Conservation (phyloP, 2,888 invertebrate species). For the Tanypteryx hageni region DNA sequence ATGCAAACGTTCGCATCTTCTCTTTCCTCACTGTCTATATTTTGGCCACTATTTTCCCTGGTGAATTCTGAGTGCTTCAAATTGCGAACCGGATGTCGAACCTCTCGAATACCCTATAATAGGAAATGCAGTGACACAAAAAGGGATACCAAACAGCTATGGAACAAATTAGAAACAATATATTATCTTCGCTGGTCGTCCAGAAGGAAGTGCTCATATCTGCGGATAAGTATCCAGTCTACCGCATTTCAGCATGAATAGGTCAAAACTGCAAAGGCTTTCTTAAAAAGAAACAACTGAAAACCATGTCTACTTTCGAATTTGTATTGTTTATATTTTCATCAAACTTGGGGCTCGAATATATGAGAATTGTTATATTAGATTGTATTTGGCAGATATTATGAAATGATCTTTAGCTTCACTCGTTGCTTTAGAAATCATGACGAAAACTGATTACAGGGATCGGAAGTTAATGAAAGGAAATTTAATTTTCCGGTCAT, state of each 20-base stretch:
- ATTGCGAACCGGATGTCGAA: constrained; percentile 42
- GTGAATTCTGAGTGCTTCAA: constrained; percentile 53
- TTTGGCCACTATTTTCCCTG: constrained; percentile 35
- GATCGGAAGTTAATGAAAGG: too few species aligned
- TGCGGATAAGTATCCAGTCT: neutral
- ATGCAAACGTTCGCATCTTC: neutral
- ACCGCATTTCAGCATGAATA: neutral
- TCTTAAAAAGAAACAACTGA: too few species aligned
- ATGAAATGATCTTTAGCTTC: too few species aligned
- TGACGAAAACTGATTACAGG: too few species aligned
- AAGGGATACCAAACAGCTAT: neutral
- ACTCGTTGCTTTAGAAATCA: too few species aligned
- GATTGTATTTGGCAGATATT: too few species aligned
- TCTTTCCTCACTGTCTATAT: neutral
- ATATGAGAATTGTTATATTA: too few species aligned
- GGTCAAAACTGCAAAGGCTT: too few species aligned
- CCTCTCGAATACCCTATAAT: neutral
- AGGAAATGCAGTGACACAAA: neutral
- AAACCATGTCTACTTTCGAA: too few species aligned
- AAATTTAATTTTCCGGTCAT: too few species aligned
- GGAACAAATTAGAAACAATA: neutral
- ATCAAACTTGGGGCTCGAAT: too few species aligned
- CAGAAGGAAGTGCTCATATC: neutral
- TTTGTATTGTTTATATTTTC: too few species aligned
- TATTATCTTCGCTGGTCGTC: neutral